Evolutionary conservation across 2,797 vertebrate species (phyloP), one percentile per base, ranked within the genome.

Genomic region (Myripristis jacobus): DNA sequence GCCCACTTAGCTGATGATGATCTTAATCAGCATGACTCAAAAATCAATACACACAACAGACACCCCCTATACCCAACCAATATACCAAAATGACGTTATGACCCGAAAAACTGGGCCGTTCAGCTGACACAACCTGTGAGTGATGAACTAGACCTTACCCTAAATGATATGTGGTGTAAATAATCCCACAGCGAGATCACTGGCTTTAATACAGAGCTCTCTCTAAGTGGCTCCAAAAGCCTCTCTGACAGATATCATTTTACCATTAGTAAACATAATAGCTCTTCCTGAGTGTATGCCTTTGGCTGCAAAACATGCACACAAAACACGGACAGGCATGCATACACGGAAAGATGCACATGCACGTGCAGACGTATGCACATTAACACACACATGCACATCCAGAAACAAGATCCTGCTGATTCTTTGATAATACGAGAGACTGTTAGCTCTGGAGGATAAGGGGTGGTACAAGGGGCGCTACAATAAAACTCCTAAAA

Each of bases 191-290:
- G 77, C 73, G 63, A 9, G 36, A 29, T 19, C 90, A 93, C 91
- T 82, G 90, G 92, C 27, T 92, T 88, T 25, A 58, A 50, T 81
- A 64, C 60, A 63, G 65, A 72, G 77, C 80, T 22, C 56, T 22
- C 56, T 36, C 24, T 92, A 90, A 93, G 91, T 92, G 87, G 82
- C 83, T 84, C 73, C 80, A 86, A 91, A 87, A 88, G 89, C 83
- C 53, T 83, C 73, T 66, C 77, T 86, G 85, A 84, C 73, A 12
- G 36, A 56, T 59, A 41, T 58, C 18, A 85, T 87, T 82, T 87
- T 63, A 79, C 67, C 89, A 88, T 91, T 80, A 88, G 80, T 76
- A 60, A 79, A 81, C 81, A 76, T 86, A 87, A 87, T 85, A 73
- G 81, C 77, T 83, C 77, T 83, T 79, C 59, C 82, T 88, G 80